These are phyloP conservation scores for Zygogramma bicolorata DNA, from an alignment of 2,888 invertebrate genomes.

Conservation along the genomic window DNA sequence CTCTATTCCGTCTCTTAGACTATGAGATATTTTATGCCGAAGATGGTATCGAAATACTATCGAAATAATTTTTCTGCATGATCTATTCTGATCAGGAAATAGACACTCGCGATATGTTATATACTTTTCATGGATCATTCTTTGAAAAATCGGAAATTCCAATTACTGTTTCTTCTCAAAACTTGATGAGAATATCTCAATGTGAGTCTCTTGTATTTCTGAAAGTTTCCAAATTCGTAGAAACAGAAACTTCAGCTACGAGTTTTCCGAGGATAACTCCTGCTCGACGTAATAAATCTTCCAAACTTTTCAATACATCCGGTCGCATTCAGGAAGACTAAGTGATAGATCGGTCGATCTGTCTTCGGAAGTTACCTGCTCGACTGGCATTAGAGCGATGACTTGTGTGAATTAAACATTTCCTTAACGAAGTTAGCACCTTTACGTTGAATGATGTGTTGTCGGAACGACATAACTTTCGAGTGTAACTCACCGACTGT, in stretches of 20 bases:
- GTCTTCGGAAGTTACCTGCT: constrained; percentile 46
- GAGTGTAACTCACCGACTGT: too few relatives aligned
- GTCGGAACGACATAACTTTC: too few relatives aligned
- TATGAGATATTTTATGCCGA: too few relatives aligned
- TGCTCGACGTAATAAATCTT: constrained; percentile 37
- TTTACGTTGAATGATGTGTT: neutral
- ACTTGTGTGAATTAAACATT: constrained; percentile 35
- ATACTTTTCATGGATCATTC: too few relatives aligned
- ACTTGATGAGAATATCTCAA: too few relatives aligned
- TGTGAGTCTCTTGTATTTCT: neutral
- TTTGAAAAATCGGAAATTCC: too few relatives aligned
- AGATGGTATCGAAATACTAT: too few relatives aligned
- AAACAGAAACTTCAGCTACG: neutral
- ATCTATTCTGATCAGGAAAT: too few relatives aligned
- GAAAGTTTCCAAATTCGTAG: neutral
- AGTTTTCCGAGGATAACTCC: constrained; percentile 12
- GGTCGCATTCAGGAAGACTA: constrained; percentile 45
- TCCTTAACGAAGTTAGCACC: neutral
- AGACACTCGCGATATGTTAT: too few relatives aligned
- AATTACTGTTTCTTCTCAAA: too few relatives aligned
- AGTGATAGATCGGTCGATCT: constrained; percentile 52
- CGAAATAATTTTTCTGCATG: too few relatives aligned
- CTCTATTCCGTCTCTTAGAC: too few relatives aligned
- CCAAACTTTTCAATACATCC: constrained; percentile 39
- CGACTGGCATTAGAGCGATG: constrained; percentile 41